These are phyloP conservation scores for Eudemis profundana DNA, from an alignment of 2,888 invertebrate genomes.

Conservation along the genomic window DNA sequence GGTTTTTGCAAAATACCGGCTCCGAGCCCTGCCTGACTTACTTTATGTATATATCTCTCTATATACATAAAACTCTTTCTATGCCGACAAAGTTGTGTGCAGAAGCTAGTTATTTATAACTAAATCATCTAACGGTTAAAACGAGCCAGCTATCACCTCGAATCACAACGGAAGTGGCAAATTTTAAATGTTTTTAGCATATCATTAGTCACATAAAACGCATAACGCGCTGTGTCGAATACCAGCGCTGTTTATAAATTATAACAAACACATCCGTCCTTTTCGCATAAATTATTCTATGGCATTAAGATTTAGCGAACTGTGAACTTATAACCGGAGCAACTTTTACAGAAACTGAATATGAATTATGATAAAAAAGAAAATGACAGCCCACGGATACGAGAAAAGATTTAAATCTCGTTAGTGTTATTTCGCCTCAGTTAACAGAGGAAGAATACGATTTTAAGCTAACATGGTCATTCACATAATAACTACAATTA, in stretches of 20 bases:
- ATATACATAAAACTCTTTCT: too few relatives aligned
- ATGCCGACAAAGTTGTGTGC: too few relatives aligned
- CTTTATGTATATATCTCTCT: too few relatives aligned
- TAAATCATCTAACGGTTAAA: not conserved
- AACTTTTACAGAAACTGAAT: not conserved
- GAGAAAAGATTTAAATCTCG: too few relatives aligned
- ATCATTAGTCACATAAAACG: slow-evolving; percentile 61
- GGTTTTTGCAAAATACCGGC: too few relatives aligned
- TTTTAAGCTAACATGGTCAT: too few relatives aligned
- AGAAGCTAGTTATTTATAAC: too few relatives aligned
- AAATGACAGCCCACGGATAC: not conserved
- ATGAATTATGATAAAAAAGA: not conserved
- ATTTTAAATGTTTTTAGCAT: slow-evolving; percentile 62
- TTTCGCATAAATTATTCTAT: slow-evolving; percentile 47
- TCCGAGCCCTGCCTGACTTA: too few relatives aligned
- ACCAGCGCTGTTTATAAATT: slow-evolving; percentile 57
- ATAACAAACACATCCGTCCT: slow-evolving; percentile 68
- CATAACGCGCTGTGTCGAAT: slow-evolving; percentile 62
- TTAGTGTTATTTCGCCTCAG: too few relatives aligned
- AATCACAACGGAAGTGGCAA: slow-evolving; percentile 56
- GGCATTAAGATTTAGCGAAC: slow-evolving; percentile 9
- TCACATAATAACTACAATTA: too few relatives aligned
- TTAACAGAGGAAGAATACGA: too few relatives aligned
- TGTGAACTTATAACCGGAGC: not conserved
- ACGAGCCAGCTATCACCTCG: slow-evolving; percentile 1